Percentiles rank a stretch among this genome's conserved stretches.
phyloP scores from a whole-genome alignment of 53 echinoderm and acorn worm genomes.

The Echinometra lucunter region DNA sequence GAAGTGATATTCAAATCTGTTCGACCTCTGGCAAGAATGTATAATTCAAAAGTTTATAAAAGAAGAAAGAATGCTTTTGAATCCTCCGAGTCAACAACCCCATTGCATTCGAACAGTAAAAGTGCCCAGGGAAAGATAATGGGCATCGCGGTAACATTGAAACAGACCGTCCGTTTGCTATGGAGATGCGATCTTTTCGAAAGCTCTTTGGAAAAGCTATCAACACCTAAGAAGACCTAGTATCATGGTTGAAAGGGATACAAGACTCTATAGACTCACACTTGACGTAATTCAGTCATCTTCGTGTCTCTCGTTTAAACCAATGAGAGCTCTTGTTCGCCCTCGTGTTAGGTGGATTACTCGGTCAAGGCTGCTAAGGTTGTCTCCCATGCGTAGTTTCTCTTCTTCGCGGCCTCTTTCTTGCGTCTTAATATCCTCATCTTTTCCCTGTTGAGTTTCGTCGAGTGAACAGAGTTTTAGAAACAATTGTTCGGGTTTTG shows the following conservation, averaged over 20 bases:
- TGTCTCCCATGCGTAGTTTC: background rate
- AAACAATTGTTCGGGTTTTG: background rate
- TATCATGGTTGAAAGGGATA: background rate
- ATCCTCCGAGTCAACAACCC: background rate
- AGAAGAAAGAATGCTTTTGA: background rate
- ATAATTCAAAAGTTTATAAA: too few relatives aligned
- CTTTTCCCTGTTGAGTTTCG: background rate
- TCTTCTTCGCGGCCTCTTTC: background rate
- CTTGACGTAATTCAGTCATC: background rate
- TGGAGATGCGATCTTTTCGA: background rate
- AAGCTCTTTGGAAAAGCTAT: background rate
- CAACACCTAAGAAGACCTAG: background rate
- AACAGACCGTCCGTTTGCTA: background rate
- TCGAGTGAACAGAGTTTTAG: background rate
- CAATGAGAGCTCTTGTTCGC: background rate
- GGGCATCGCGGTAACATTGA: background rate
- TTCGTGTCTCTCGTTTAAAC: constrained; percentile 7
- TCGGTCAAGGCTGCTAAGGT: constrained; percentile 25
- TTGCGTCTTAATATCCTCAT: background rate
- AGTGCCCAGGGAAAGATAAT: background rate
- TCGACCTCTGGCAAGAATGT: too few relatives aligned
- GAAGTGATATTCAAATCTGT: background rate
- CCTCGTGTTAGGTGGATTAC: background rate
- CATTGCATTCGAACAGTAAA: background rate
- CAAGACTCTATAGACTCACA: background rate